These are phyloP conservation scores for Amaurobius ferox DNA, from an alignment of 2,888 invertebrate species.

Conservation along the genomic window DNA sequence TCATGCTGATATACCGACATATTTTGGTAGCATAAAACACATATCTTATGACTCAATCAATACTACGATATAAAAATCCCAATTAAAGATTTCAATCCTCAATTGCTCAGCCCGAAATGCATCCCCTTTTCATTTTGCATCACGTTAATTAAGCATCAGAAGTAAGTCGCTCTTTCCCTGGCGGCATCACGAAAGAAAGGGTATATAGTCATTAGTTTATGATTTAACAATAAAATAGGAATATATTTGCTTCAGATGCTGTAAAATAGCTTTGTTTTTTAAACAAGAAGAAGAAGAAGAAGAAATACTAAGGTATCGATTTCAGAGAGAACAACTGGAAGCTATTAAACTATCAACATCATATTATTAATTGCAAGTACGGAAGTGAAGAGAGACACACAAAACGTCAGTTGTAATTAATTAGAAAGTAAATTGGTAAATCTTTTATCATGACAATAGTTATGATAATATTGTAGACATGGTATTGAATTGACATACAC, in stretches of 20 bases:
- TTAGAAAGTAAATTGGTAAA: not conserved
- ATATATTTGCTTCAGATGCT: not conserved
- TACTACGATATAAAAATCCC: slow-evolving; percentile 5
- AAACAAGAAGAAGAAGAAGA: no score
- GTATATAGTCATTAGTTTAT: not conserved
- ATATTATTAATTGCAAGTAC: not conserved
- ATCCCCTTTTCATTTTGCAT: not conserved
- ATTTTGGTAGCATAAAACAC: no score
- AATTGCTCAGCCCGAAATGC: no score
- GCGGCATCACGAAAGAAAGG: not conserved
- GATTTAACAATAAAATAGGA: slow-evolving; percentile 9
- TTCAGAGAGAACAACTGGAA: not conserved
- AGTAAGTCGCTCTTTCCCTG: not conserved
- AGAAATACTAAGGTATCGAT: not conserved
- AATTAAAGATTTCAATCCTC: slow-evolving; percentile 5
- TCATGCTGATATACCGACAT: no score
- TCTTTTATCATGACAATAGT: not conserved
- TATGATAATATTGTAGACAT: no score
- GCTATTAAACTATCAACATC: slow-evolving; percentile 10
- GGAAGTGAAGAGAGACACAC: not conserved
- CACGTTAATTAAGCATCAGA: slow-evolving; percentile 6
- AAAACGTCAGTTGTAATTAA: not conserved
- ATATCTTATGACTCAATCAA: not conserved
- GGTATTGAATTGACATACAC: no score
- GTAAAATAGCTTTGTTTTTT: not conserved